phyloP scores from a whole-genome alignment of 2,888 invertebrate species.

The Lissocephala sabroskyi region DNA sequence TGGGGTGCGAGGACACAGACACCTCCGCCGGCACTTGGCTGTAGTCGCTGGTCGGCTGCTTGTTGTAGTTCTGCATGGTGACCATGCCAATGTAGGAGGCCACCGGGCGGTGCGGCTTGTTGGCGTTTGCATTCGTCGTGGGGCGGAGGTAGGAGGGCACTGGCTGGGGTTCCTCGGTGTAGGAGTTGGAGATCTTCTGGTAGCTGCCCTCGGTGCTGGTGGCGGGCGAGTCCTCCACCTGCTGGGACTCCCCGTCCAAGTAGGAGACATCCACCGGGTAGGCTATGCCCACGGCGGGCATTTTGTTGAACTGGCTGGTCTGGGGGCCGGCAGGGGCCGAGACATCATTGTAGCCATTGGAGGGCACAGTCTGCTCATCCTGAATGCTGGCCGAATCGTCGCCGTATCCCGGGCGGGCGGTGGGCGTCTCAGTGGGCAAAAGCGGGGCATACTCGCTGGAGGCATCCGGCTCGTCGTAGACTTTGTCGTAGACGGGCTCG shows the following conservation, averaged over 20 bases:
- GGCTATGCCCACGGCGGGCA: constrained; percentile 69
- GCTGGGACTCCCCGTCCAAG: constrained; percentile 49
- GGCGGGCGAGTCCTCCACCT: constrained; percentile 20
- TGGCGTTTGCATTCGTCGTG: constrained; percentile 17
- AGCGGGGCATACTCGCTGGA: constrained; percentile 12
- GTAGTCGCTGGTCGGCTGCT: constrained; percentile 21
- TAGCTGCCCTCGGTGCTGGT: constrained; percentile 31
- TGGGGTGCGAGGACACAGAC: constrained; percentile 64
- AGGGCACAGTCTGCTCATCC: constrained; percentile 67
- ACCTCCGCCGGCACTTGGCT: constrained; percentile 58
- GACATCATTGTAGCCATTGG: constrained; percentile 53
- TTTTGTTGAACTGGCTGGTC: constrained; percentile 70
- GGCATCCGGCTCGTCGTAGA: constrained; percentile 31
- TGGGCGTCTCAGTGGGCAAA: constrained; percentile 29
- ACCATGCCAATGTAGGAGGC: constrained; percentile 59
- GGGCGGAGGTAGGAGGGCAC: constrained; percentile 40
- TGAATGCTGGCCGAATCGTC: constrained; percentile 44
- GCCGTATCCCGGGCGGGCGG: constrained; percentile 27
- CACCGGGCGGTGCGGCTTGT: constrained; percentile 40
- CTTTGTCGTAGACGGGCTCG: constrained; percentile 31
- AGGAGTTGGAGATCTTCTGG: constrained; percentile 39
- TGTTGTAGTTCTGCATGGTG: constrained; percentile 59
- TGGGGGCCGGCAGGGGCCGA: constrained; percentile 34
- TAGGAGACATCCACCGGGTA: constrained; percentile 68
- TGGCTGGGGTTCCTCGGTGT: constrained; percentile 31